Conservation (phyloP, 1,140 invertebrate genomes). For the Pseudomyrmex concolor region DNA sequence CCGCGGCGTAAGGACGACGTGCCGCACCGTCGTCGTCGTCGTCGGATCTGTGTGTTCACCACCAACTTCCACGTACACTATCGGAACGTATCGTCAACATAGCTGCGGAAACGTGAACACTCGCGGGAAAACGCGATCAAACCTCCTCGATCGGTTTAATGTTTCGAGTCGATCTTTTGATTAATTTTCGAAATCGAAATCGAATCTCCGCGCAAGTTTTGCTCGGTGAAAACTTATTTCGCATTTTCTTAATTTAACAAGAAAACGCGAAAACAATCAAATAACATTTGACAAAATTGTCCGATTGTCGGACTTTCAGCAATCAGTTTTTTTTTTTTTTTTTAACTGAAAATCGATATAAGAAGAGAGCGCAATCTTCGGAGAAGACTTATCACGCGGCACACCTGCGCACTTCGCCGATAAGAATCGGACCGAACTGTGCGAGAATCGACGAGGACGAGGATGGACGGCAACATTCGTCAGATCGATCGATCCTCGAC, state of each 20-base stretch:
- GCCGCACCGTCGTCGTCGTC: conserved; percentile 14
- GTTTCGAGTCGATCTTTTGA: too few relatives aligned
- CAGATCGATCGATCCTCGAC: conserved; percentile 67
- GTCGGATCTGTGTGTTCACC: conserved; percentile 11
- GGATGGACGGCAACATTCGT: conserved; percentile 54
- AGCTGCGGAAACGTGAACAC: background rate
- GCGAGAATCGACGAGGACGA: conserved; percentile 71
- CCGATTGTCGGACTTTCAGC: too few relatives aligned
- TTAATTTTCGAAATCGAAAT: too few relatives aligned
- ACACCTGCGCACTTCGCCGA: conserved; percentile 63
- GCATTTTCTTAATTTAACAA: too few relatives aligned
- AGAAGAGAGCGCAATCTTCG: too few relatives aligned
- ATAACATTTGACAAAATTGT: background rate
- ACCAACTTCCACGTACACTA: background rate
- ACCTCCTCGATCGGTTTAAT: too few relatives aligned
- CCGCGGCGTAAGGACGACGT: conserved; percentile 45
- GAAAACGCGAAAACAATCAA: background rate
- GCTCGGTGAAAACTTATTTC: too few relatives aligned
- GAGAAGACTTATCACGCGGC: conserved; percentile 41
- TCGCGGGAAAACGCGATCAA: too few relatives aligned
- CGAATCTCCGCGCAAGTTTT: too few relatives aligned
- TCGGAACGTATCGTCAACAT: conserved; percentile 2
- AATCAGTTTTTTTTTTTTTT: too few relatives aligned
- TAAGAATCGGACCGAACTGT: conserved; percentile 69
- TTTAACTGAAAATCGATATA: background rate